These are phyloP conservation scores for Lerista edwardsae DNA, from an alignment of 2,797 vertebrate species.

Conservation along the genomic window DNA sequence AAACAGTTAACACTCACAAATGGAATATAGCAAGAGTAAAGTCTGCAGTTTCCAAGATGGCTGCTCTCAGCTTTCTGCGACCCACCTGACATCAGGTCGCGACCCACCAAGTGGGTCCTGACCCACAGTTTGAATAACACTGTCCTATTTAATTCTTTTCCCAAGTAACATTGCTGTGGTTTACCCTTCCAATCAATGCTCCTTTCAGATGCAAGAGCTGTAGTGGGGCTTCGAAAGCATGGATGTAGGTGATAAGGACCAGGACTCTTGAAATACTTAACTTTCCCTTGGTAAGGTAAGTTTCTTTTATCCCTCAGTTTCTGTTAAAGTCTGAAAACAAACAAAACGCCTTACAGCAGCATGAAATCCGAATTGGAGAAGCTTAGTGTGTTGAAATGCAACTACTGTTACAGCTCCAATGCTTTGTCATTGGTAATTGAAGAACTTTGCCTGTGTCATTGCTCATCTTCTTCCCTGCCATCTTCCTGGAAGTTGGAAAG, in stretches of 20 bases:
- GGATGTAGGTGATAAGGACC: background rate
- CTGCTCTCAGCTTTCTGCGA: no score
- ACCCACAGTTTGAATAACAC: no score
- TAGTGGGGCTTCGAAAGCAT: background rate
- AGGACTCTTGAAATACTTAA: conserved; percentile 14
- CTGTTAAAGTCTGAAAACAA: background rate
- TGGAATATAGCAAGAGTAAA: no score
- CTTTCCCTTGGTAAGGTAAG: background rate
- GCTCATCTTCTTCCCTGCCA: background rate
- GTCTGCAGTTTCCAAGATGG: no score
- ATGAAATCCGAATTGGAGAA: background rate
- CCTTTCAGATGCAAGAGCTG: conserved; percentile 13
- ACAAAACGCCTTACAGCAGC: background rate
- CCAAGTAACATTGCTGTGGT: background rate
- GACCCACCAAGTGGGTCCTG: no score
- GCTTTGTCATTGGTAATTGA: background rate
- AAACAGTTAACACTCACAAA: no score
- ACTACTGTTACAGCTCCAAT: background rate
- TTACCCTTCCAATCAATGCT: background rate
- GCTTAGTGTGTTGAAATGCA: background rate
- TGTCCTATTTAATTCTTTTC: background rate
- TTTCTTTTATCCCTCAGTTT: background rate
- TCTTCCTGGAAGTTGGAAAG: background rate
- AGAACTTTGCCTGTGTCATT: background rate
- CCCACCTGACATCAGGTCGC: no score